A percentile compares a stretch with the other conserved stretches of the same genome.
Evolutionary conservation across 2,888 invertebrate species (phyloP).

Genomic region (Palloptera scutellata): DNA sequence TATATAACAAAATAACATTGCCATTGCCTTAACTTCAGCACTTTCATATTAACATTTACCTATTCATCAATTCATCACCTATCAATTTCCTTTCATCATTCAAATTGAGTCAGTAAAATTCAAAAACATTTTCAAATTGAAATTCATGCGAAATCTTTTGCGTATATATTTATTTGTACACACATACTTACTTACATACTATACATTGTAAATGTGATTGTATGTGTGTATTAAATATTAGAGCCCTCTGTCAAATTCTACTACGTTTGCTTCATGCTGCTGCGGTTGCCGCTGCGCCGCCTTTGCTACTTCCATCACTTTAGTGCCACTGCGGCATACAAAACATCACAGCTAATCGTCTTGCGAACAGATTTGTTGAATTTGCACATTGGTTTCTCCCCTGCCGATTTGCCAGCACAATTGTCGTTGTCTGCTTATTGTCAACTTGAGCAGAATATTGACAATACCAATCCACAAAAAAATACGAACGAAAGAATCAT

Average conservation of each 20-base stretch:
- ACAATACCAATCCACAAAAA: slow-evolving; percentile 12
- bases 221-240: too few relatives aligned
- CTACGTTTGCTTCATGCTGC: too few relatives aligned
- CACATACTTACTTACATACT: too few relatives aligned
- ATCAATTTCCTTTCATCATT: too few relatives aligned
- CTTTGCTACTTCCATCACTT: slow-evolving; percentile 24
- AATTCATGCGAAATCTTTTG: slow-evolving; percentile 25
- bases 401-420: slow-evolving; percentile 1
- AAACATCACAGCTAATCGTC: slow-evolving; percentile 35
- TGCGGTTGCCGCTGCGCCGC: background rate
- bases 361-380: slow-evolving; percentile 39
- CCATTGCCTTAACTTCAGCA: too few relatives aligned
- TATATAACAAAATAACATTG: too few relatives aligned
- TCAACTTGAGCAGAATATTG: slow-evolving; percentile 24
- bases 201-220: too few relatives aligned
- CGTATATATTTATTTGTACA: background rate
- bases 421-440: slow-evolving; percentile 20
- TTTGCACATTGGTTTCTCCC: slow-evolving; percentile 27
- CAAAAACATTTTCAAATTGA: slow-evolving; percentile 10
- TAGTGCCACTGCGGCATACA: slow-evolving; percentile 28
- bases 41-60: too few relatives aligned
- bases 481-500: slow-evolving; percentile 5
- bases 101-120: too few relatives aligned
- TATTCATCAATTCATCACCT: too few relatives aligned
- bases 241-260: slow-evolving; percentile 12